Base-by-base conservation (phyloP, 2,113 vertebrate genomes). In the Pteronura brasiliensis region DNA sequence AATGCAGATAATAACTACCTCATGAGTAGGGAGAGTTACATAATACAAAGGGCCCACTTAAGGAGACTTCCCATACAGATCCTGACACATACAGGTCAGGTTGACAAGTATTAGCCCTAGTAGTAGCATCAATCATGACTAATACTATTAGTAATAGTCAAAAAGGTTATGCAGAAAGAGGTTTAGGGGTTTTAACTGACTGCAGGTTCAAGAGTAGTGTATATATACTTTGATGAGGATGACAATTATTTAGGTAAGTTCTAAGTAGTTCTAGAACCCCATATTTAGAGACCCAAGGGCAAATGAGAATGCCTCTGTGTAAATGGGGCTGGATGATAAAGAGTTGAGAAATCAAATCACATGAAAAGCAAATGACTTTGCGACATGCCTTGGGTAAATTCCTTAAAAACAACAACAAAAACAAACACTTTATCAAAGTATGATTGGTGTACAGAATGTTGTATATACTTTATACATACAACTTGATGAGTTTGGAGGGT, bases 401-500 rank as follows among this genome's bases (percentile, higher is more conserved):
- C 44, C 74, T 55, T 72, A 79, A 42, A n/a, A 59, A 59, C 49
- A 55, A 49, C 52, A 74, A 36, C 39, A 82, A 59, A 69, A 31
- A 47, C 39, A 29, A 49, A 79, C 1, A 80, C 27, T 92, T 63
- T 47, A 71, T 52, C 21, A n/a, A 81, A 67, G 15, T 72, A 87
- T 80, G 72, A 39, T 12, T 52, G n/a, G 52, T 83, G 86, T 17
- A 72, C 74, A 71, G 21, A 91, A 95, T 13, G 42, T 27, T 63
- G 12, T 65, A 49, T 20, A 55, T 76, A 27, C 77, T 25, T 82
- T 49, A 80, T 27, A 13, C 34, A 86, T 69, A 79, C 27, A 91
- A 69, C n/a, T 39, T 61, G 39, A 91, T 61, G 23, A 88, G 67
- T 92, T 88, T 69, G 49, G 67, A 87, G 69, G 77, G 49, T 79